These are phyloP conservation scores for Drosophila atripex DNA, from an alignment of 2,888 invertebrate genomes.

Conservation along the genomic window DNA sequence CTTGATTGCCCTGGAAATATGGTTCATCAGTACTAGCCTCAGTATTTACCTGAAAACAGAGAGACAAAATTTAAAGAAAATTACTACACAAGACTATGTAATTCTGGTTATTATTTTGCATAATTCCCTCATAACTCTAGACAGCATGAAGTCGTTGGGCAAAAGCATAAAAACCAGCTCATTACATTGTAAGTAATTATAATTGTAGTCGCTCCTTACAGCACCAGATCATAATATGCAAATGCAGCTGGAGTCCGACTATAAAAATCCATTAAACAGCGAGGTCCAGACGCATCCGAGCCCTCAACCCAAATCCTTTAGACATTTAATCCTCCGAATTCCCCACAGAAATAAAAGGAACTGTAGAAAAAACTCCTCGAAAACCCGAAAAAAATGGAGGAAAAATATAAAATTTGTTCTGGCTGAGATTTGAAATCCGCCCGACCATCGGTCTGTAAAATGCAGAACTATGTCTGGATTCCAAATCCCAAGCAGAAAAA, in stretches of 20 bases:
- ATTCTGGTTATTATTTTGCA: neutral
- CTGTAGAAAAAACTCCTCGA: neutral
- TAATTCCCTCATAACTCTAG: conserved; percentile 6
- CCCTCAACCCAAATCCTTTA: conserved; percentile 23
- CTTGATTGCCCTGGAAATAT: neutral
- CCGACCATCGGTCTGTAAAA: conserved; percentile 10
- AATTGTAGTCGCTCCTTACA: neutral
- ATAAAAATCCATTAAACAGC: conserved; percentile 44
- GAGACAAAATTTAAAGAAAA: neutral
- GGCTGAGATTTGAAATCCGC: conserved; percentile 44
- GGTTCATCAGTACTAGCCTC: neutral
- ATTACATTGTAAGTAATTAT: conserved; percentile 35
- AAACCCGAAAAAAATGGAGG: conserved; percentile 17
- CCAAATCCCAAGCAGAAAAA: conserved; percentile 12
- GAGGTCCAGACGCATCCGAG: conserved; percentile 22
- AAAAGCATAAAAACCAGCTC: conserved; percentile 30
- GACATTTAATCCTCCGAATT: conserved; percentile 24
- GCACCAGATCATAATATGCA: conserved; percentile 26
- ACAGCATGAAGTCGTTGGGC: conserved; percentile 4
- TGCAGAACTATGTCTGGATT: conserved; percentile 29
- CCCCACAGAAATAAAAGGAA: conserved; percentile 9
- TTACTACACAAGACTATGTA: too few relatives aligned
- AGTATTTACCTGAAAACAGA: conserved; percentile 25
- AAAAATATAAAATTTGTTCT: conserved; percentile 52
- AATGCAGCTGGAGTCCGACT: conserved; percentile 57